A percentile compares a stretch with the other conserved stretches of the same genome.
phyloP scores from a whole-genome alignment of 2,888 invertebrate genomes.

The Eulithis prunata region DNA sequence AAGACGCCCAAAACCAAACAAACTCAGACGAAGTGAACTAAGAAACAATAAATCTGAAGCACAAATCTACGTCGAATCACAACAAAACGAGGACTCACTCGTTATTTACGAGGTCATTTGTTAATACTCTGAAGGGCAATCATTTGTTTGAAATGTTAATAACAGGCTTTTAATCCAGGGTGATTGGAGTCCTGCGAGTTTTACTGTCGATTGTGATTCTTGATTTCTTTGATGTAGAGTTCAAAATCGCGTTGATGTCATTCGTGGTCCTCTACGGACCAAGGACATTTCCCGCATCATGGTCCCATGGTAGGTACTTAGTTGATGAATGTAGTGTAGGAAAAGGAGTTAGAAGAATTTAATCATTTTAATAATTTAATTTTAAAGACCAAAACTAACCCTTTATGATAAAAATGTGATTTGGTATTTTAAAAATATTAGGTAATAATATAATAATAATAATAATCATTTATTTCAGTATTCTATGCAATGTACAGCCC shows the following conservation, averaged over 20 bases:
- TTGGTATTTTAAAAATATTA: no score
- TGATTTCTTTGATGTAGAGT: background rate
- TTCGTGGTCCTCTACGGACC: no score
- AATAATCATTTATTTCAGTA: no score
- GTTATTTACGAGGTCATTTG: conserved; percentile 59
- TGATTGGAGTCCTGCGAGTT: conserved; percentile 5
- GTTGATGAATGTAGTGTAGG: no score
- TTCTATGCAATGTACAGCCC: no score
- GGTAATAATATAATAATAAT: no score
- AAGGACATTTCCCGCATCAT: background rate
- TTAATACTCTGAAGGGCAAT: conserved; percentile 55
- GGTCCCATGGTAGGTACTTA: no score
- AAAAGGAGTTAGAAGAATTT: no score
- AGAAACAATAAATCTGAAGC: conserved; percentile 30
- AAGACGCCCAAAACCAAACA: conserved; percentile 1
- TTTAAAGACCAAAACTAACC: no score
- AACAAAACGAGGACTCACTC: conserved; percentile 41
- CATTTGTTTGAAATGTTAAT: conserved; percentile 52
- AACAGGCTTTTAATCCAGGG: conserved; percentile 19
- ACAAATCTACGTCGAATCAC: conserved; percentile 49
- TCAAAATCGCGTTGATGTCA: background rate
- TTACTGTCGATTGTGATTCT: background rate
- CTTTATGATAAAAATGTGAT: no score
- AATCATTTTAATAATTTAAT: no score
- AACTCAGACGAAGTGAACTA: conserved; percentile 10